phyloP scores from a whole-genome alignment of 2,888 invertebrate genomes.

The Antheraea assamensis region DNA sequence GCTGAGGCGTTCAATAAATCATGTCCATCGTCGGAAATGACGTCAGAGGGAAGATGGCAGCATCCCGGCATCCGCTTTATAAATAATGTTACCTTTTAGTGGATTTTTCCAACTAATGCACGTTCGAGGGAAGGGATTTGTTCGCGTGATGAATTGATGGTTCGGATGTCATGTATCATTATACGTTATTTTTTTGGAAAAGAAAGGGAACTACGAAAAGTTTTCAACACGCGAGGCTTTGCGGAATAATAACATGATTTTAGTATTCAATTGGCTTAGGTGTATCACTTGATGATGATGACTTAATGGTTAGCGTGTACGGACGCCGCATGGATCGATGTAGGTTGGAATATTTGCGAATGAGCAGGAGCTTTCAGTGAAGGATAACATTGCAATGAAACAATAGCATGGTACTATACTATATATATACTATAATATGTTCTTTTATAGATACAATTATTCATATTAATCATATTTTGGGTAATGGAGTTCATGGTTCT shows the following conservation, averaged over 20 bases:
- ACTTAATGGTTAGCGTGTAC: no score
- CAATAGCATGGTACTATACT: no score
- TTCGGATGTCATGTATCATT: not conserved
- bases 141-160: slow-evolving; percentile 11
- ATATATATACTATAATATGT: no score
- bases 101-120: slow-evolving; percentile 8
- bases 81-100: slow-evolving; percentile 12
- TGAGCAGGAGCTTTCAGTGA: no score
- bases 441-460: no score
- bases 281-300: no score
- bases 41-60: slow-evolving; percentile 7
- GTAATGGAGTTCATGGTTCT: no score
- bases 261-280: not conserved
- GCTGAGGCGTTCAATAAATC: not conserved
- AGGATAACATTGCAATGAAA: no score
- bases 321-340: no score
- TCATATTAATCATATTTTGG: no score
- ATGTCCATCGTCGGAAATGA: slow-evolving; percentile 1
- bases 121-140: slow-evolving; percentile 6
- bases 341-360: no score
- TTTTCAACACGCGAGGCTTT: not conserved
- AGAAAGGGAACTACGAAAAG: not conserved
- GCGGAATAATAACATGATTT: not conserved
- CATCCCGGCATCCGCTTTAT: slow-evolving; percentile 6
- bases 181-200: not conserved